phyloP scores from a whole-genome alignment of 2,888 invertebrate species.

The Lochmaea capreae region DNA sequence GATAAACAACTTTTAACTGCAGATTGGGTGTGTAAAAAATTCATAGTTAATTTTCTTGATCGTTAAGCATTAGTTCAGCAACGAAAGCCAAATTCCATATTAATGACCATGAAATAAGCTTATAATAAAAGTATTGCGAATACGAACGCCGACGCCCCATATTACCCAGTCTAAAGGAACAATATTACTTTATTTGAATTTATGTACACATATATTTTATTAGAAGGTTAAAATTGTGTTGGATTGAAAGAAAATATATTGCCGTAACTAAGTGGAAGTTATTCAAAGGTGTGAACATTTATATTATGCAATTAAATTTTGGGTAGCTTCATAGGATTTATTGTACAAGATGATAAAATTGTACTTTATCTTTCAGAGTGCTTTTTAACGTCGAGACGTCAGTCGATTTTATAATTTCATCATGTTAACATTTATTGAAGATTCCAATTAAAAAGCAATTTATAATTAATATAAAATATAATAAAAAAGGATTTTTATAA shows the following conservation, averaged over 20 bases:
- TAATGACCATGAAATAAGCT: constrained; percentile 2
- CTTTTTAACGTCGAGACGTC: too few species aligned
- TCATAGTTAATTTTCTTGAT: neutral
- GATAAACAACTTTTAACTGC: neutral
- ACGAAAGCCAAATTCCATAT: neutral
- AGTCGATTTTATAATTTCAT: too few species aligned
- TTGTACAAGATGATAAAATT: too few species aligned
- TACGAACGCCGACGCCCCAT: constrained; percentile 2
- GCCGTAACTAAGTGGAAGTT: neutral
- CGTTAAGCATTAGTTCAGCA: neutral
- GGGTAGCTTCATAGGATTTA: neutral
- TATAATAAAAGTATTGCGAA: neutral
- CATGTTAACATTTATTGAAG: too few species aligned
- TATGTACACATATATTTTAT: constrained; percentile 1
- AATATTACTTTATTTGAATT: constrained; percentile 3
- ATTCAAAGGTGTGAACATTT: too few species aligned
- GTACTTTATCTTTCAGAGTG: too few species aligned
- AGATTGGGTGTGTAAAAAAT: neutral
- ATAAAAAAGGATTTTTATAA: too few species aligned
- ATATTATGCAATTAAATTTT: neutral
- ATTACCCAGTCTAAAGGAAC: neutral
- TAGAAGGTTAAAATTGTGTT: constrained; percentile 8
- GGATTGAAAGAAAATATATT: neutral
- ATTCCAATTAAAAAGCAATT: too few species aligned
- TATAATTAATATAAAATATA: too few species aligned